Percentiles rank a stretch among this genome's conserved stretches.
These are phyloP conservation scores for Coccyzus lansbergi DNA, from an alignment of 2,797 vertebrate species.

Conservation along the genomic window DNA sequence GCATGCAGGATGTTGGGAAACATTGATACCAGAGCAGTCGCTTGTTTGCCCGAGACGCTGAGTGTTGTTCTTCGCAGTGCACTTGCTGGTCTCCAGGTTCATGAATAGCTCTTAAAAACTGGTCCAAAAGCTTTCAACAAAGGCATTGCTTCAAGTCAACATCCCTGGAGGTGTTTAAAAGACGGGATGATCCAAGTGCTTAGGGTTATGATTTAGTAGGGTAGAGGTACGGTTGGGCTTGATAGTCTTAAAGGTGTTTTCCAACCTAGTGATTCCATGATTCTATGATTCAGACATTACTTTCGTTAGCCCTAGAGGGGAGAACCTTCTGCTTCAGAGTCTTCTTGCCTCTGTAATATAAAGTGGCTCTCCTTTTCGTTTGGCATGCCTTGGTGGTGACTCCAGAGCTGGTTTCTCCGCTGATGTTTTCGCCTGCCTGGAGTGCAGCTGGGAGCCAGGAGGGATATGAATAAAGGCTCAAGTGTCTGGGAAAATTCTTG, in stretches of 20 bases:
- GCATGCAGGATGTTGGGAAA: rapidly evolving
- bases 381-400: neutral
- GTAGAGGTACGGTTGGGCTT: too few species aligned
- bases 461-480: constrained; percentile 32
- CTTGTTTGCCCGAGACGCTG: neutral
- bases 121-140: neutral
- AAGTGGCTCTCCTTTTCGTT: neutral
- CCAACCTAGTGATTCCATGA: too few species aligned
- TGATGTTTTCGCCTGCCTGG: constrained; percentile 22
- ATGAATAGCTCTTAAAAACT: neutral
- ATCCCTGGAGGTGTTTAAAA: too few species aligned
- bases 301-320: neutral
- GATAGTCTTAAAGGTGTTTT: too few species aligned
- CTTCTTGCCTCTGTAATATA: neutral
- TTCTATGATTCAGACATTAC: neutral
- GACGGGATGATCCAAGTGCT: too few species aligned
- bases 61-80: rapidly evolving
- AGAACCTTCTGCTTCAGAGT: neutral
- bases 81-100: neutral
- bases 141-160: neutral
- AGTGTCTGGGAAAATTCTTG: constrained; percentile 79
- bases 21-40: too few species aligned
- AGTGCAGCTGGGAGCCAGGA: constrained; percentile 13
- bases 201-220: too few species aligned
- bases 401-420: neutral